A percentile compares a stretch with the other conserved stretches of the same genome.
phyloP scores from a whole-genome alignment of 2,888 invertebrate genomes.

The Xestia sexstrigata region DNA sequence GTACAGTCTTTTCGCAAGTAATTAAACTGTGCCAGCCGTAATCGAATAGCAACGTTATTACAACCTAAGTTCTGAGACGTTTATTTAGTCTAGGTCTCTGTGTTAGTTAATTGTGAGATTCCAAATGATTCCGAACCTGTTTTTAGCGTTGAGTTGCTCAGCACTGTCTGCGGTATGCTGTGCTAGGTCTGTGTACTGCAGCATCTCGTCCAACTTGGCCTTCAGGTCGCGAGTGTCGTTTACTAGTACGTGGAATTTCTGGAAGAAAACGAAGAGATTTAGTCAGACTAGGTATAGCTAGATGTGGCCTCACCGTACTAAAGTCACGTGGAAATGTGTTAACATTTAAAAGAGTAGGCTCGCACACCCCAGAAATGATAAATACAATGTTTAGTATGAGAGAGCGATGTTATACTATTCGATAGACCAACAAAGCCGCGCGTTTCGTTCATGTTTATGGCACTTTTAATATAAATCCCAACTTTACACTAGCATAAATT shows the following conservation, averaged over 20 bases:
- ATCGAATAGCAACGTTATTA: not conserved
- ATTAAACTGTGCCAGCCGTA: not conserved
- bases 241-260: conserved; percentile 90
- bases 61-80: not conserved
- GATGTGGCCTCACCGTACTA: not conserved
- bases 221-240: conserved; percentile 91
- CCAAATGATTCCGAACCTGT: conserved; percentile 79
- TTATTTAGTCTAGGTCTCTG: not conserved
- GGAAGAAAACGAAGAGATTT: not conserved
- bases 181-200: conserved; percentile 92
- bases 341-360: not conserved
- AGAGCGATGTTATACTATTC: not conserved
- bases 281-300: not conserved
- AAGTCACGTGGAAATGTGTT: not conserved
- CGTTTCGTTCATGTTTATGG: not conserved
- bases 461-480: not conserved
- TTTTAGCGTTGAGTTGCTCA: conserved; percentile 89
- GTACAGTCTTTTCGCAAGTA: not conserved
- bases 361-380: not conserved
- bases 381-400: not conserved
- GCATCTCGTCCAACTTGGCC: conserved; percentile 93
- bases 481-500: not conserved
- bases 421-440: not conserved
- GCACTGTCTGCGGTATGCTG: conserved; percentile 91
- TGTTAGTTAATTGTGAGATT: not conserved